Percentiles rank a stretch among this genome's conserved stretches.
phyloP scores from a whole-genome alignment of 2,888 invertebrate species.

The Ametastegia equiseti region DNA sequence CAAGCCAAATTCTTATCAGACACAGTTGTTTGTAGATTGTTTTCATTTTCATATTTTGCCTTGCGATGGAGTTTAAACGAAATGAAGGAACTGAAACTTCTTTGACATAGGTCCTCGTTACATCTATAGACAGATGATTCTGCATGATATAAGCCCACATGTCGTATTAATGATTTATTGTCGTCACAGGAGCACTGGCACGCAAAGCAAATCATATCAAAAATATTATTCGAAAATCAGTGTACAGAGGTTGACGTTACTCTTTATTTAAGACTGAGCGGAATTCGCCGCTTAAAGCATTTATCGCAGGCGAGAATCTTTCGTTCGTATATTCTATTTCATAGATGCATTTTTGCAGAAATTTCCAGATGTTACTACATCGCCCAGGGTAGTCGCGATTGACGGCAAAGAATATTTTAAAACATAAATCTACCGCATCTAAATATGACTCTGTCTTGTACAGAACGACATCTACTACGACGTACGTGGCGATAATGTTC shows the following conservation, averaged over 20 bases:
- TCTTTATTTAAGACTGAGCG: neutral
- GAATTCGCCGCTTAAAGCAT: neutral
- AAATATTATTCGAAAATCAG: neutral
- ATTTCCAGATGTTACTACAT: neutral
- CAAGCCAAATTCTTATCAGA: neutral
- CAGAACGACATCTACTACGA: neutral
- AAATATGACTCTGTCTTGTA: neutral
- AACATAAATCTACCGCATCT: neutral
- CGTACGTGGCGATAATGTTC: neutral
- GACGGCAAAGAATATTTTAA: neutral
- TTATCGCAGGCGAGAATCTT: neutral
- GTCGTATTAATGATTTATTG: conserved; percentile 1
- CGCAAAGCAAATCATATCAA: neutral
- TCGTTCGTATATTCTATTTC: neutral
- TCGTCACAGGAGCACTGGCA: neutral
- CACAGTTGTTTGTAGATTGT: neutral
- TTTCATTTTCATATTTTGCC: neutral
- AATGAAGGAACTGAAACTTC: neutral
- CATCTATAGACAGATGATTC: neutral
- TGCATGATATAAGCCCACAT: neutral
- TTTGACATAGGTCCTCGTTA: neutral
- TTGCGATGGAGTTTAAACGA: neutral
- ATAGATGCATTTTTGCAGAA: neutral
- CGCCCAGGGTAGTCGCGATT: neutral
- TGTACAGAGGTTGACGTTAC: neutral